Conservation (phyloP, 2,113 vertebrate species). For the Haemorhous mexicanus region DNA sequence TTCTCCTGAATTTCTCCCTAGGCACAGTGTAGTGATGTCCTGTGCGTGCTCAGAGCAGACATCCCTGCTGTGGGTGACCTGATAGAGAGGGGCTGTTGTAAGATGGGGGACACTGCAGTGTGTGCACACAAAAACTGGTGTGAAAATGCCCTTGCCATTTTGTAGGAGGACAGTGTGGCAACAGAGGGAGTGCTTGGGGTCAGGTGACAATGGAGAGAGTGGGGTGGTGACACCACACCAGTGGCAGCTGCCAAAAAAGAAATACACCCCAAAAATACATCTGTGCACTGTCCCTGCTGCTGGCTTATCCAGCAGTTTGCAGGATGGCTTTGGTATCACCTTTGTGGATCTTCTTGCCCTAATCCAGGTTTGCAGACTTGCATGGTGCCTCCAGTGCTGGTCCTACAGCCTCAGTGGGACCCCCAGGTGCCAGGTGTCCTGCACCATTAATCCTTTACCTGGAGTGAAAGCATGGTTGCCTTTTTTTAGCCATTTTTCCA, state of each 20-base stretch:
- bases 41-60: fast-evolving
- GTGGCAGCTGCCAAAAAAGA: not conserved
- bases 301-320: not conserved
- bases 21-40: not conserved
- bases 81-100: fast-evolving
- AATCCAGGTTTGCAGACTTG: not conserved
- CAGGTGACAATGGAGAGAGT: not conserved
- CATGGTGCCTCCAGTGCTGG: fast-evolving
- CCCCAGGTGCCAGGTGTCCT: not conserved
- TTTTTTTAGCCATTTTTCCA: not conserved
- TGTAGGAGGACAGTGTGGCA: not conserved
- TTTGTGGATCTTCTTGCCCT: not conserved
- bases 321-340: not conserved
- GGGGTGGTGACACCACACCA: fast-evolving
- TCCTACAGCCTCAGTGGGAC: not conserved
- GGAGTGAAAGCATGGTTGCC: not conserved
- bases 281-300: not conserved
- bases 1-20: not conserved
- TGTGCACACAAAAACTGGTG: not conserved
- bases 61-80: not conserved
- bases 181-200: not conserved
- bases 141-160: not conserved
- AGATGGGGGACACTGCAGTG: not conserved
- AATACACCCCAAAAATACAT: not conserved
- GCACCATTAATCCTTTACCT: not conserved